phyloP scores from a whole-genome alignment of 1,140 invertebrate species.

The Drosophila micromelanica region DNA sequence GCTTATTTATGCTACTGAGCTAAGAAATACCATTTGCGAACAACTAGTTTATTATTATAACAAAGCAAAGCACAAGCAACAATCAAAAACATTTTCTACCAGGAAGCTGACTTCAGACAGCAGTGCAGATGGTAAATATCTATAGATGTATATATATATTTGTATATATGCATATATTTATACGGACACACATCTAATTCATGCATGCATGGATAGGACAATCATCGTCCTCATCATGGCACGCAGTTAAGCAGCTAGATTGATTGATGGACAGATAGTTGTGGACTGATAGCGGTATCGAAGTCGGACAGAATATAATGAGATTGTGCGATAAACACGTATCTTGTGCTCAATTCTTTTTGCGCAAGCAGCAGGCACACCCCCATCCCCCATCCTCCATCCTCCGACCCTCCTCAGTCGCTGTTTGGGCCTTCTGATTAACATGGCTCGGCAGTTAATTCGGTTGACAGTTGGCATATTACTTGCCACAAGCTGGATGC shows the following conservation, averaged over 20 bases:
- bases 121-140: no score
- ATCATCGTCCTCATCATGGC: slow-evolving; percentile 43
- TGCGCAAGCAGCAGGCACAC: background rate
- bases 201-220: slow-evolving; percentile 40
- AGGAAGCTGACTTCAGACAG: slow-evolving; percentile 14
- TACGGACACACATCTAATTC: slow-evolving; percentile 10
- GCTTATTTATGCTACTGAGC: no score
- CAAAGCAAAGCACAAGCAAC: no score
- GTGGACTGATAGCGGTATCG: slow-evolving; percentile 49
- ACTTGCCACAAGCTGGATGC: slow-evolving; percentile 55
- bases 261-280: slow-evolving; percentile 69
- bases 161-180: no score
- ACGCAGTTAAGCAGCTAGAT: slow-evolving; percentile 60
- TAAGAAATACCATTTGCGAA: no score
- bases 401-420: no score
- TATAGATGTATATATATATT: no score
- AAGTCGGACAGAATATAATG: background rate
- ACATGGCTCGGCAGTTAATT: slow-evolving; percentile 26
- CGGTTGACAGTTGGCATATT: slow-evolving; percentile 39
- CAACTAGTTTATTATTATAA: slow-evolving; percentile 1
- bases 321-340: slow-evolving; percentile 45
- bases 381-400: no score
- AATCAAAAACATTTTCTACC: background rate
- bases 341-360: background rate
- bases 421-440: slow-evolving; percentile 24